phyloP scores from a whole-genome alignment of 2,113 vertebrate species.

The Thermophis baileyi region DNA sequence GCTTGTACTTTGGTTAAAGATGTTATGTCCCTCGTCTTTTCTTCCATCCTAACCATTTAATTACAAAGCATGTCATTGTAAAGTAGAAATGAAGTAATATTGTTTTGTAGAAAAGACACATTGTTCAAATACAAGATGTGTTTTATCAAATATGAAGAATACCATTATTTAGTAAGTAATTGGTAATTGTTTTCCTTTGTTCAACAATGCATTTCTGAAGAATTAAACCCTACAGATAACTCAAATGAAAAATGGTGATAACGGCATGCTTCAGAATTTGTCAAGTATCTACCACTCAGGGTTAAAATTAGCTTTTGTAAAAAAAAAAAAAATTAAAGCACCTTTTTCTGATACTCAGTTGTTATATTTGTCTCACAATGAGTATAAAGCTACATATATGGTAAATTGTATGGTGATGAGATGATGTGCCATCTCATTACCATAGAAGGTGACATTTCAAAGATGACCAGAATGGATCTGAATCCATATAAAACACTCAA shows the following conservation, averaged over 20 bases:
- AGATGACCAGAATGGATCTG: background rate
- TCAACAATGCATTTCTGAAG: constrained; percentile 4
- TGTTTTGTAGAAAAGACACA: constrained; percentile 59
- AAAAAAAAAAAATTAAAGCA: background rate
- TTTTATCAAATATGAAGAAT: constrained; percentile 62
- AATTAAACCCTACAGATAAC: constrained; percentile 8
- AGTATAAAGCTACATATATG: background rate
- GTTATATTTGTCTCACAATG: background rate
- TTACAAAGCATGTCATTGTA: constrained; percentile 41
- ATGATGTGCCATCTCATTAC: background rate
- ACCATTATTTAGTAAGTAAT: constrained; percentile 59
- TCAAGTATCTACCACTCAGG: background rate
- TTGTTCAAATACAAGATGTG: constrained; percentile 57
- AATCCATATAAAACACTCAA: constrained; percentile 1
- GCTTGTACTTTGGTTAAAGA: constrained; percentile 45
- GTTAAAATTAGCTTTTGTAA: constrained; percentile 29
- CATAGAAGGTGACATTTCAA: background rate
- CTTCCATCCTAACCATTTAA: constrained; percentile 50
- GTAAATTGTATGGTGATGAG: background rate
- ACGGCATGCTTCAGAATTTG: constrained; percentile 19
- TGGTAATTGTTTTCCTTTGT: constrained; percentile 49
- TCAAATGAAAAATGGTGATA: constrained; percentile 20
- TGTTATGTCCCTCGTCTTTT: constrained; percentile 41
- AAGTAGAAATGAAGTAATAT: constrained; percentile 59
- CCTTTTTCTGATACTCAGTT: constrained; percentile 7